Percentiles rank a stretch among this genome's conserved stretches.
phyloP scores from a whole-genome alignment of 2,113 vertebrate genomes.

The Capra hircus region DNA sequence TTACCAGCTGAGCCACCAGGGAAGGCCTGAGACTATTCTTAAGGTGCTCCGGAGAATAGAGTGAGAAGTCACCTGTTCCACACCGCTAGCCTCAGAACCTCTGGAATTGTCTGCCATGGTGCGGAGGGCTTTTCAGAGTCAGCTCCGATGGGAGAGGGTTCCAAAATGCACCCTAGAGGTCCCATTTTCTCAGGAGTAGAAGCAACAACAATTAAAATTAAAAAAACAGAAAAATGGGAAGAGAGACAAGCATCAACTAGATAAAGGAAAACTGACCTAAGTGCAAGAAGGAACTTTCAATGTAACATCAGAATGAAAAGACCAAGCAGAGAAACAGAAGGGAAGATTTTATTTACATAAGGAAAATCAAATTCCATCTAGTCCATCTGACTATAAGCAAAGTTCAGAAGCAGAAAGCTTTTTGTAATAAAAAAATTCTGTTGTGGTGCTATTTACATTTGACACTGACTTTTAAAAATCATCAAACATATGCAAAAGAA shows the following conservation, averaged over 20 bases:
- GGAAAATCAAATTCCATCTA: background rate
- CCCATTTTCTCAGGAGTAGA: background rate
- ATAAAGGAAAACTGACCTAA: background rate
- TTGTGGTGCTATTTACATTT: background rate
- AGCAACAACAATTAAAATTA: background rate
- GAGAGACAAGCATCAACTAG: background rate
- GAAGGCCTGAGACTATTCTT: background rate
- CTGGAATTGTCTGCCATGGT: background rate
- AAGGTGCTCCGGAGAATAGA: background rate
- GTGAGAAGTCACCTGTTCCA: background rate
- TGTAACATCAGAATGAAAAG: constrained; percentile 7
- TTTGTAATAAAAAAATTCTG: background rate
- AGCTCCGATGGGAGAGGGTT: background rate
- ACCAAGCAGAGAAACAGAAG: background rate
- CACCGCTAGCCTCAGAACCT: background rate
- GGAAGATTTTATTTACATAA: background rate
- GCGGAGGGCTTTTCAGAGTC: background rate
- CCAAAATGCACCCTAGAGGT: background rate
- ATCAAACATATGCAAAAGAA: background rate
- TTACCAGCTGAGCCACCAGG: background rate
- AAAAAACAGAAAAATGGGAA: background rate
- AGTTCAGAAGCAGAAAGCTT: background rate
- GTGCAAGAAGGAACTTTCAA: background rate
- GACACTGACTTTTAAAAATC: background rate
- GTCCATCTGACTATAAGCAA: background rate